Evolutionary conservation across 2,888 invertebrate genomes (phyloP).

Genomic region (Idaea dimidiata): DNA sequence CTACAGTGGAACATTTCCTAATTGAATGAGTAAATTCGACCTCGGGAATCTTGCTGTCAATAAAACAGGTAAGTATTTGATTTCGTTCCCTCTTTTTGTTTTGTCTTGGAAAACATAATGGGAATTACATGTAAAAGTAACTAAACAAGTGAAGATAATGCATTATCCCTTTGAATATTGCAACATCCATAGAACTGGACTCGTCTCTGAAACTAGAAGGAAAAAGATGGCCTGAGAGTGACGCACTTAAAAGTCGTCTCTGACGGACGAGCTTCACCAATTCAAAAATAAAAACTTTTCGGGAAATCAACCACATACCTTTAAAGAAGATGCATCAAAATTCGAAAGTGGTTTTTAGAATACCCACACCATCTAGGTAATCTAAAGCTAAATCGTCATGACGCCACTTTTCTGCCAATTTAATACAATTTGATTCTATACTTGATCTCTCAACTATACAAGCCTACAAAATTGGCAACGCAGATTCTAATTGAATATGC

Average conservation of each 20-base stretch:
- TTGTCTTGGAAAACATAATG: background rate
- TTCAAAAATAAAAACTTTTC: too few relatives aligned
- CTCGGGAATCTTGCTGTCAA: background rate
- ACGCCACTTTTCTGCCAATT: background rate
- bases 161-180: too few relatives aligned
- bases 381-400: too few relatives aligned
- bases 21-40: background rate
- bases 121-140: background rate
- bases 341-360: too few relatives aligned
- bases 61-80: background rate
- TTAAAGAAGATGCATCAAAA: too few relatives aligned
- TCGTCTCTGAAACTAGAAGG: too few relatives aligned
- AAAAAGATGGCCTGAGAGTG: too few relatives aligned
- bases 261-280: too few relatives aligned
- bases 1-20: background rate
- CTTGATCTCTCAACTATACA: background rate
- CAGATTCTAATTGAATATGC: background rate
- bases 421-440: background rate
- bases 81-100: background rate
- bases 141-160: background rate
- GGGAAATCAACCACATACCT: too few relatives aligned
- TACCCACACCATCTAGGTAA: too few relatives aligned
- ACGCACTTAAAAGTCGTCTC: too few relatives aligned
- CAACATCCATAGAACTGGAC: too few relatives aligned
- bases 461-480: background rate